These are phyloP conservation scores for Okamejei kenojei DNA, from an alignment of 2,797 vertebrate species.

Conservation along the genomic window DNA sequence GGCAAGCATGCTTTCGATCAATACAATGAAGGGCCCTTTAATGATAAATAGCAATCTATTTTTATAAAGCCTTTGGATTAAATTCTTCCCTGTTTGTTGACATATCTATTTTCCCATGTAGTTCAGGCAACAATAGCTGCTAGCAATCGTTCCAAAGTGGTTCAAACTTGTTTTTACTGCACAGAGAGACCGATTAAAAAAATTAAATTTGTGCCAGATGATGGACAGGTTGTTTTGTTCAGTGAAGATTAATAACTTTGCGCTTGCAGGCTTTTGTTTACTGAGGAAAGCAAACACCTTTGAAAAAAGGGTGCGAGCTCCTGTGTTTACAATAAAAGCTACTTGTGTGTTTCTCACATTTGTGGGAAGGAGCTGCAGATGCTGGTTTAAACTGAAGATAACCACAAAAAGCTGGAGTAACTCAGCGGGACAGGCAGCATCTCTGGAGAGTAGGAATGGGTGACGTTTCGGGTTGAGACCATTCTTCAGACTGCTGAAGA, in stretches of 20 bases:
- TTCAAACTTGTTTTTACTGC: slow-evolving; percentile 26
- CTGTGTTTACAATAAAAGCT: too few relatives aligned
- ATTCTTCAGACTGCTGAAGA: too few relatives aligned
- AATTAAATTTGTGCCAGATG: not conserved
- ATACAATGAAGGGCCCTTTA: not conserved
- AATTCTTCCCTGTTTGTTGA: not conserved
- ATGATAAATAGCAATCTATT: not conserved
- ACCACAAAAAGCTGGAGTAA: too few relatives aligned
- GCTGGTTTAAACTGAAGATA: too few relatives aligned
- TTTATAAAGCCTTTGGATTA: not conserved
- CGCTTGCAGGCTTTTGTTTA: not conserved
- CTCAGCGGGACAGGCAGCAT: too few relatives aligned
- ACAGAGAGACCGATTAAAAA: not conserved
- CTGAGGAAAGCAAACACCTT: not conserved
- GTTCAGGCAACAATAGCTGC: not conserved
- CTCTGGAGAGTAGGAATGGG: too few relatives aligned
- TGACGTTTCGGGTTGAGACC: too few relatives aligned
- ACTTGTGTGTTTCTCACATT: not conserved
- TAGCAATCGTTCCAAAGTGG: not conserved
- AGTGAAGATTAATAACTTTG: not conserved
- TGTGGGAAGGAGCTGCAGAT: not conserved
- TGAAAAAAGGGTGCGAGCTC: not conserved
- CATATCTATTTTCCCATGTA: slow-evolving; percentile 24
- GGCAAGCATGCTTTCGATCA: not conserved
- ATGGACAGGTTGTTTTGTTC: not conserved